These are phyloP conservation scores for Lithophane semibrunnea DNA, from an alignment of 2,888 invertebrate genomes.

Conservation along the genomic window DNA sequence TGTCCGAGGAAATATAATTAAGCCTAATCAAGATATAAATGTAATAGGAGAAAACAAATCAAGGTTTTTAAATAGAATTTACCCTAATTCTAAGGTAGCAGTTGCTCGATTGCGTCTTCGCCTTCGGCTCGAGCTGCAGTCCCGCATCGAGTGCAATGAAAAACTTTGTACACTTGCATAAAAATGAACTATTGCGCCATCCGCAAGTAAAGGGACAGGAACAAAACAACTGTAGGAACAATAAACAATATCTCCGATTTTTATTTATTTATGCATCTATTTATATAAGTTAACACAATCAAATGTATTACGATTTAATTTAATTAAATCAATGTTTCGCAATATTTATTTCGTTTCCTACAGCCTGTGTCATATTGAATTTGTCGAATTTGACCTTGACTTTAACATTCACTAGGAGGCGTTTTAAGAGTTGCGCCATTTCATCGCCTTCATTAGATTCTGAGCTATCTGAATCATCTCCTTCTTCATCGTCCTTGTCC, in stretches of 20 bases:
- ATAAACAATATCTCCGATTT: background rate
- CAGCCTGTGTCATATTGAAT: constrained; percentile 66
- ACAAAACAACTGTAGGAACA: too few species aligned
- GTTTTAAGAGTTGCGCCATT: constrained; percentile 78
- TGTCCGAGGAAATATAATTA: too few species aligned
- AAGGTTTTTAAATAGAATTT: too few species aligned
- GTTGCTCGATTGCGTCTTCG: background rate
- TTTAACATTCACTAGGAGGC: constrained; percentile 81
- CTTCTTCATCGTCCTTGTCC: constrained; percentile 33
- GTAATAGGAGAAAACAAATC: too few species aligned
- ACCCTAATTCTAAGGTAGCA: too few species aligned
- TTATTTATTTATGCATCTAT: background rate
- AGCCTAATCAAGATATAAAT: too few species aligned
- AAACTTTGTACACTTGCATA: background rate
- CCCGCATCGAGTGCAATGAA: background rate
- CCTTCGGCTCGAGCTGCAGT: background rate
- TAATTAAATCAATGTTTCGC: background rate
- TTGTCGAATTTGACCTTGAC: constrained; percentile 82
- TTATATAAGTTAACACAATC: background rate
- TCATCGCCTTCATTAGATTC: constrained; percentile 74
- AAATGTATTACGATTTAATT: background rate
- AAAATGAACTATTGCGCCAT: background rate
- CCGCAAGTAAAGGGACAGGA: background rate
- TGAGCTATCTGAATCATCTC: constrained; percentile 60
- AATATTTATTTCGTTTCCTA: constrained; percentile 31